phyloP scores from a whole-genome alignment of 1,140 invertebrate genomes.

The Medauroidea extradentata region DNA sequence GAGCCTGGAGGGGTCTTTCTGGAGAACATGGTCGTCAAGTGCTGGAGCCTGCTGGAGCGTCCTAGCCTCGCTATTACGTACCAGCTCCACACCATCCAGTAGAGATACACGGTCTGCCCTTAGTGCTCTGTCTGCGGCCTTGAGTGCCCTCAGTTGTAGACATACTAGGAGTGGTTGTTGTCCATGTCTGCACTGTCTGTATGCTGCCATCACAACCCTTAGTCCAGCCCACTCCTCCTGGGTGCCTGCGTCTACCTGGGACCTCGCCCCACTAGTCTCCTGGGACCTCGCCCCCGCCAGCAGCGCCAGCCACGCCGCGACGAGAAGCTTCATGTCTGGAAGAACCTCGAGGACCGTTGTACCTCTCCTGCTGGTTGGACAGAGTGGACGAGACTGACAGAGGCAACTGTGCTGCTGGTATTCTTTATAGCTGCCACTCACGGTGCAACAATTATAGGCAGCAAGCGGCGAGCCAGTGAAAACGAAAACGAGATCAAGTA shows the following conservation, averaged over 20 bases:
- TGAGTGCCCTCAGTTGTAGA: conserved; percentile 60
- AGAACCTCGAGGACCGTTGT: no score
- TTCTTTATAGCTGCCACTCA: no score
- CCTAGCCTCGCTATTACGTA: conserved; percentile 42
- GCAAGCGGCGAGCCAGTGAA: background rate
- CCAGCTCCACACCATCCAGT: conserved; percentile 54
- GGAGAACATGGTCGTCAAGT: conserved; percentile 23
- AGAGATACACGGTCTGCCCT: conserved; percentile 56
- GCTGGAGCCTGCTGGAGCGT: conserved; percentile 49
- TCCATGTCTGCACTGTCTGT: conserved; percentile 54
- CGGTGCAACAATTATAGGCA: background rate
- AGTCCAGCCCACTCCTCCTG: background rate
- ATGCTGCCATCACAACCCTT: conserved; percentile 38
- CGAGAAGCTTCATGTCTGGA: background rate
- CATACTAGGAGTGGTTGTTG: conserved; percentile 60
- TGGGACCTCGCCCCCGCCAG: background rate
- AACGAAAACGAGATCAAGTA: background rate
- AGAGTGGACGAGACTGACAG: no score
- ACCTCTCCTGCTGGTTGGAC: no score
- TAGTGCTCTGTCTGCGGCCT: conserved; percentile 56
- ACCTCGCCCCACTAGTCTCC: background rate
- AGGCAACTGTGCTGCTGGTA: no score
- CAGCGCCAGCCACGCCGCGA: background rate
- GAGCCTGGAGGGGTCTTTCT: conserved; percentile 39
- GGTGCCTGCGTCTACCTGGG: background rate